phyloP scores from a whole-genome alignment of 2,888 invertebrate species.

The Notodromas monacha region DNA sequence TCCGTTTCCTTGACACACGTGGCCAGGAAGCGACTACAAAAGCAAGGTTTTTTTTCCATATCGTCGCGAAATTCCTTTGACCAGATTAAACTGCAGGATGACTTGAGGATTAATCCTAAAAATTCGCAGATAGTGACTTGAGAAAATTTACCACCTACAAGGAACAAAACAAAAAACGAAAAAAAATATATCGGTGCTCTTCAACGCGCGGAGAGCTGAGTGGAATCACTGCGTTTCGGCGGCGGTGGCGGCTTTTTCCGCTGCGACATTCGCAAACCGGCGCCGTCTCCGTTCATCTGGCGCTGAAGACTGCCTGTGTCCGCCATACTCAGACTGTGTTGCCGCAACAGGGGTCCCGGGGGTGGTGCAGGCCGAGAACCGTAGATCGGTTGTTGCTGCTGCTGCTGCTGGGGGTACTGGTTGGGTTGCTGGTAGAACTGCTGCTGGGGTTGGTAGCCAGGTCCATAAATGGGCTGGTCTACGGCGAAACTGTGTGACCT shows the following conservation, averaged over 20 bases:
- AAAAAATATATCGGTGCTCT: no score
- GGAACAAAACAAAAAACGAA: no score
- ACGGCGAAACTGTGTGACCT: not conserved
- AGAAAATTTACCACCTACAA: no score
- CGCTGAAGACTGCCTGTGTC: not conserved
- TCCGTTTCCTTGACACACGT: no score
- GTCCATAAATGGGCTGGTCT: not conserved
- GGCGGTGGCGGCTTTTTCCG: slow-evolving; percentile 46
- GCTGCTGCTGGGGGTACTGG: not conserved
- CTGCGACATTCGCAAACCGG: slow-evolving; percentile 12
- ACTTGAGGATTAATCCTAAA: no score
- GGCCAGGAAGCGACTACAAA: no score
- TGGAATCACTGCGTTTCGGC: slow-evolving; percentile 54
- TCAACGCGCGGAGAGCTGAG: slow-evolving; percentile 26
- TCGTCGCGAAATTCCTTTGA: no score
- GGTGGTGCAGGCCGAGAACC: no score
- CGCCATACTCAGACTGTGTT: not conserved
- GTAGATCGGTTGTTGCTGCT: no score
- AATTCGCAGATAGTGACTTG: no score
- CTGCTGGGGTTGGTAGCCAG: not conserved
- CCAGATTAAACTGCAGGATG: no score
- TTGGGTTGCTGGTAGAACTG: slow-evolving; percentile 5
- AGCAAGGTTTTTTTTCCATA: no score
- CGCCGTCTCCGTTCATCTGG: not conserved
- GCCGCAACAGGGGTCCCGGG: not conserved